Percentiles rank a stretch among this genome's conserved stretches.
phyloP scores from a whole-genome alignment of 2,888 invertebrate species.

The Pimpla rufipes region DNA sequence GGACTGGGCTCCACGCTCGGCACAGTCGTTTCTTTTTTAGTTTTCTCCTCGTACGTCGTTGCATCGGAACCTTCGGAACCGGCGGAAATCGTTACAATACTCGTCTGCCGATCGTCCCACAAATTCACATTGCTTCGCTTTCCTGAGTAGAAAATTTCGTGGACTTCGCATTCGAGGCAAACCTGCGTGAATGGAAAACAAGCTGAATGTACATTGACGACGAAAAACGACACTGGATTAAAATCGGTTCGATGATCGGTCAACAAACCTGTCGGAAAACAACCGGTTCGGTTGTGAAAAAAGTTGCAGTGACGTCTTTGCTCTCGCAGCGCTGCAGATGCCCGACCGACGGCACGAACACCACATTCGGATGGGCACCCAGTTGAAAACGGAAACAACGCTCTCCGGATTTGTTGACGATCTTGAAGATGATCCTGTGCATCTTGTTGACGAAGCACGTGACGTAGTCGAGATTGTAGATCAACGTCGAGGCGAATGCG shows the following conservation, averaged over 20 bases:
- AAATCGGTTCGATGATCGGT: no score
- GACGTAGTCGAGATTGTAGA: conserved; percentile 84
- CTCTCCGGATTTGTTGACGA: conserved; percentile 84
- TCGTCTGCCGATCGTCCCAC: conserved; percentile 85
- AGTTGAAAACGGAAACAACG: conserved; percentile 85
- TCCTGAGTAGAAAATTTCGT: conserved; percentile 72
- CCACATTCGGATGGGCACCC: conserved; percentile 79
- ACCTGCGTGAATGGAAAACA: conserved; percentile 63
- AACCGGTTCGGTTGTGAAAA: conserved; percentile 85
- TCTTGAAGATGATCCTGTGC: conserved; percentile 83
- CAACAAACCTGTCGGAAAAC: conserved; percentile 79
- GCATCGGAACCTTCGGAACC: conserved; percentile 26
- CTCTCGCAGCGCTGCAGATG: conserved; percentile 84
- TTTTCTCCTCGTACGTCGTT: conserved; percentile 34
- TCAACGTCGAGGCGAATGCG: conserved; percentile 46
- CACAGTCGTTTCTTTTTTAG: conserved; percentile 76
- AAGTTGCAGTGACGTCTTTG: conserved; percentile 87
- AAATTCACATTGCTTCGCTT: conserved; percentile 69
- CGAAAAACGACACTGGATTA: no score
- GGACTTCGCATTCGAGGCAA: conserved; percentile 73
- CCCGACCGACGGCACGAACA: conserved; percentile 86
- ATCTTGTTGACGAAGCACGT: conserved; percentile 81
- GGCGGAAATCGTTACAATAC: conserved; percentile 79
- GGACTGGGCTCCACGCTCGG: conserved; percentile 82
- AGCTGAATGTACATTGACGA: no score